These are phyloP conservation scores for Sebastes cheni DNA, from an alignment of 2,797 vertebrate species.

Conservation along the genomic window DNA sequence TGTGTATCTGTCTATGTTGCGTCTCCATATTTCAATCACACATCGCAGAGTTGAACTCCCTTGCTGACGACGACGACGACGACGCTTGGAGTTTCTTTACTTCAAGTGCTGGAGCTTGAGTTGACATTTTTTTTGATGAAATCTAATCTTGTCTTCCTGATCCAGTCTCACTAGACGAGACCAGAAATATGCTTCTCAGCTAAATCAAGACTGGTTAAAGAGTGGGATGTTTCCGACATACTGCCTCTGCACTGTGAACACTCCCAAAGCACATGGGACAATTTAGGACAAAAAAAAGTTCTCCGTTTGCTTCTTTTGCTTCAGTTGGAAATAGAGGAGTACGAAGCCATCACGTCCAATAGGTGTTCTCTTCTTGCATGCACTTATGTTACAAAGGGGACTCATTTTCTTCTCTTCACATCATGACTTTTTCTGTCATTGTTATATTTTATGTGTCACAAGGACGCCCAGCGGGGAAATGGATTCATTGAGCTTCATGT, in stretches of 20 bases:
- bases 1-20: slow-evolving; percentile 24
- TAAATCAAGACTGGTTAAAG: slow-evolving; percentile 18
- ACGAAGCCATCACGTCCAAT: slow-evolving; percentile 53
- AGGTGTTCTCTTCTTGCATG: slow-evolving; percentile 50
- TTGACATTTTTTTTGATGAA: slow-evolving; percentile 5
- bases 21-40: slow-evolving; percentile 56
- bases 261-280: slow-evolving; percentile 32
- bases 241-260: slow-evolving; percentile 58
- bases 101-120: slow-evolving; percentile 30
- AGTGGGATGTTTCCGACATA: slow-evolving; percentile 26
- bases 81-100: slow-evolving; percentile 9
- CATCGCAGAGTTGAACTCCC: slow-evolving; percentile 23
- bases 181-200: slow-evolving; percentile 28
- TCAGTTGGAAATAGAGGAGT: slow-evolving; percentile 39
- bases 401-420: slow-evolving; percentile 10
- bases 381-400: slow-evolving; percentile 43
- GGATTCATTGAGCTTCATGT: slow-evolving; percentile 12
- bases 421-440: slow-evolving; percentile 7
- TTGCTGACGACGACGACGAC: background rate
- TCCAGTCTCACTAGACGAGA: slow-evolving; percentile 30
- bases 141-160: slow-evolving; percentile 40
- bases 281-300: slow-evolving; percentile 17
- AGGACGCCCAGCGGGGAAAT: background rate
- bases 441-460: slow-evolving; percentile 34
- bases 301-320: slow-evolving; percentile 22